Percentiles rank a stretch among this genome's conserved stretches.
Conservation (phyloP, 2,888 invertebrate genomes). For the Lepidonotus clava region DNA sequence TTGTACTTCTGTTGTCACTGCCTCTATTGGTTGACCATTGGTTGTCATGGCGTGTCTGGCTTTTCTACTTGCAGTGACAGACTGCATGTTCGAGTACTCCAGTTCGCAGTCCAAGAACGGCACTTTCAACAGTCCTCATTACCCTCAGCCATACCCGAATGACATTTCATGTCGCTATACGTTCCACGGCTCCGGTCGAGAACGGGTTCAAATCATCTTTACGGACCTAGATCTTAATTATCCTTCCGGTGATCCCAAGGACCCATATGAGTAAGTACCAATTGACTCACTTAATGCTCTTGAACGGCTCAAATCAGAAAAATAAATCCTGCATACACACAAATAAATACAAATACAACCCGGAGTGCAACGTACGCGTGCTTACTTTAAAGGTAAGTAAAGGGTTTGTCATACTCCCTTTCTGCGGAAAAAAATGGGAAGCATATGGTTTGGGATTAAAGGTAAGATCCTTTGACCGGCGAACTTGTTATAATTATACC, state of each 20-base stretch:
- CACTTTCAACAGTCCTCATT: constrained; percentile 91
- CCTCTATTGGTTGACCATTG: too few relatives aligned
- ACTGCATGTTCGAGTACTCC: constrained; percentile 69
- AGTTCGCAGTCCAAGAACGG: constrained; percentile 81
- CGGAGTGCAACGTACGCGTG: too few relatives aligned
- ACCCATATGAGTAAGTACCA: constrained; percentile 72
- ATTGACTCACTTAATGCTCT: too few relatives aligned
- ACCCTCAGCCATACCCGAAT: constrained; percentile 88
- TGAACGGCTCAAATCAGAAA: too few relatives aligned
- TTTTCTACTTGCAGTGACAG: constrained; percentile 68
- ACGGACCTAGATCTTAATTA: constrained; percentile 74
- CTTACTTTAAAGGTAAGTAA: too few relatives aligned
- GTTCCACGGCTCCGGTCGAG: constrained; percentile 88
- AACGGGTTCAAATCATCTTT: constrained; percentile 90
- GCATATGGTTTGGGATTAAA: too few relatives aligned
- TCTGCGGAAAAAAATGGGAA: too few relatives aligned
- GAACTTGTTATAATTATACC: neutral
- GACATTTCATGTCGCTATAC: constrained; percentile 90
- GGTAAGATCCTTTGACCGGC: too few relatives aligned
- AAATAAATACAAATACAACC: too few relatives aligned
- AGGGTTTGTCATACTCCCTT: too few relatives aligned
- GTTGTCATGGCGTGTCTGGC: neutral
- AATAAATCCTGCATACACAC: too few relatives aligned
- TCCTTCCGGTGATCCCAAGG: constrained; percentile 68
- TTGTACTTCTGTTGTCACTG: too few relatives aligned